phyloP scores from a whole-genome alignment of 2,888 invertebrate species.

The Rhabditophanes sp. region DNA sequence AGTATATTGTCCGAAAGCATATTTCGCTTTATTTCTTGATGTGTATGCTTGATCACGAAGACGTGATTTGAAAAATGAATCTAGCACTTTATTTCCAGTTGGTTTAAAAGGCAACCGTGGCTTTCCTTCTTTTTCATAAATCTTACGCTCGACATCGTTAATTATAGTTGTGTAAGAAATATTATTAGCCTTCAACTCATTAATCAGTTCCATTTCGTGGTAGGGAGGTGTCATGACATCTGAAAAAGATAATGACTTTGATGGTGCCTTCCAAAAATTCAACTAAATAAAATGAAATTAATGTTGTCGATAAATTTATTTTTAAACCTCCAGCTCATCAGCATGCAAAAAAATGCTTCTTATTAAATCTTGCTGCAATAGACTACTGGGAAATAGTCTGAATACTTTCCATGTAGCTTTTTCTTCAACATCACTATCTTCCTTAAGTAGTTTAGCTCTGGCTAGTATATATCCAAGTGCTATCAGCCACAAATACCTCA shows the following conservation, averaged over 20 bases:
- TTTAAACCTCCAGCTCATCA: no score
- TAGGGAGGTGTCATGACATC: slow-evolving; percentile 62
- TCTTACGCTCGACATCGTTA: no score
- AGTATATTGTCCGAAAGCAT: slow-evolving; percentile 33
- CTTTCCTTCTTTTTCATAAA: not conserved
- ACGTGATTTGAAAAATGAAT: slow-evolving; percentile 17
- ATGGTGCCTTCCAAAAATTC: slow-evolving; percentile 43
- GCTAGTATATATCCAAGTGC: no score
- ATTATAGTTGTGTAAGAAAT: not conserved
- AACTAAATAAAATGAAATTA: slow-evolving; percentile 18
- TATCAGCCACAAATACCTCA: no score
- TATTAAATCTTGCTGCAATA: no score
- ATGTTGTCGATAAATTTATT: no score
- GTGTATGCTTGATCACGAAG: slow-evolving; percentile 14
- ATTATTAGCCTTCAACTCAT: slow-evolving; percentile 2
- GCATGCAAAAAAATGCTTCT: no score
- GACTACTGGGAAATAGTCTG: no score
- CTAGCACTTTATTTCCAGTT: slow-evolving; percentile 11
- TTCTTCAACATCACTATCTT: no score
- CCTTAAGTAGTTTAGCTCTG: no score
- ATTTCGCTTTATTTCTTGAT: slow-evolving; percentile 16
- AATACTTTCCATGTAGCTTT: no score
- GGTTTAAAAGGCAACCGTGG: not conserved
- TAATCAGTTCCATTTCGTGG: slow-evolving; percentile 45
- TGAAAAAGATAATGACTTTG: slow-evolving; percentile 23